A percentile compares a stretch with the other conserved stretches of the same genome.
phyloP scores from a whole-genome alignment of 2,888 invertebrate species.

The Tetrapedia diversipes region DNA sequence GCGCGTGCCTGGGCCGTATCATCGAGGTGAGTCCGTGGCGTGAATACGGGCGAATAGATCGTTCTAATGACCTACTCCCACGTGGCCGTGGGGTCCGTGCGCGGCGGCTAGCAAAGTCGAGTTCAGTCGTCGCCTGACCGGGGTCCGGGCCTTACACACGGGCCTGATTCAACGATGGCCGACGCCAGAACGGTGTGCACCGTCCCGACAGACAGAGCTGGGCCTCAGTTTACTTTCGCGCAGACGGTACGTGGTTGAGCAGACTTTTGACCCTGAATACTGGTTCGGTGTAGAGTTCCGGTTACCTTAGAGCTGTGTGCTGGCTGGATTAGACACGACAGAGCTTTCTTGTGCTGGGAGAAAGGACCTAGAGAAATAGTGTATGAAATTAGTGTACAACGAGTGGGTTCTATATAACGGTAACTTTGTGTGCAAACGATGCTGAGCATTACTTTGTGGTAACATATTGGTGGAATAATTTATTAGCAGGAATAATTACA shows the following conservation, averaged over 20 bases:
- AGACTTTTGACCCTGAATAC: slow-evolving; percentile 32
- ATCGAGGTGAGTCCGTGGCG: slow-evolving; percentile 38
- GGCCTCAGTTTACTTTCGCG: slow-evolving; percentile 49
- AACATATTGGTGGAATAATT: not conserved
- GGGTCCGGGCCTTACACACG: slow-evolving; percentile 69
- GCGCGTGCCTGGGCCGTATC: slow-evolving; percentile 9
- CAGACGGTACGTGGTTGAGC: slow-evolving; percentile 40
- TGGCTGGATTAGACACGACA: not conserved
- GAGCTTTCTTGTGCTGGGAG: not conserved
- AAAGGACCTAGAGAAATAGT: not conserved
- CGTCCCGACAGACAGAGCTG: slow-evolving; percentile 55
- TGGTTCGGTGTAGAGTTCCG: slow-evolving; percentile 21
- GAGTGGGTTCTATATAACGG: no score
- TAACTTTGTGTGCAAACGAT: no score
- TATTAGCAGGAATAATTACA: no score
- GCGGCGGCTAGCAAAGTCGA: slow-evolving; percentile 53
- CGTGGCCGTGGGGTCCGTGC: slow-evolving; percentile 52
- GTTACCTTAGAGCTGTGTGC: slow-evolving; percentile 1
- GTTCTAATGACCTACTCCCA: slow-evolving; percentile 82
- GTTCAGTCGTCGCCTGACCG: slow-evolving; percentile 71
- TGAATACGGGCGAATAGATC: slow-evolving; percentile 65
- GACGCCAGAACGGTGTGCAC: slow-evolving; percentile 56
- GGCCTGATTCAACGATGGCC: slow-evolving; percentile 55
- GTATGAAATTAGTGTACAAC: not conserved
- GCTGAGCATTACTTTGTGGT: not conserved